Conservation (phyloP, 92 coral and sea anemone genomes). For the Actinostola sp. region DNA sequence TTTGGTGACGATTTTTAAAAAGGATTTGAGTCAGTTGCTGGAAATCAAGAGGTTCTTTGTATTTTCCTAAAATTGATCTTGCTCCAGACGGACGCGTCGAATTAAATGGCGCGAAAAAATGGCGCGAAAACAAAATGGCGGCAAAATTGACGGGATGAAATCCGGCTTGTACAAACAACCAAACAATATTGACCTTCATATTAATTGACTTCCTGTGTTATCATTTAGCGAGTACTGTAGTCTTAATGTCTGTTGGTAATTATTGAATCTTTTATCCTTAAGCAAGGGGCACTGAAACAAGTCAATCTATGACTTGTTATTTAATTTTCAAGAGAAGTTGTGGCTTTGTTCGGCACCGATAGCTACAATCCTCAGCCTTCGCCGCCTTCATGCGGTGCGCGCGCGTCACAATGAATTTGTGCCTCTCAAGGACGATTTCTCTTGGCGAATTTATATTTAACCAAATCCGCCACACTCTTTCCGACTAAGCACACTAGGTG, state of each 20-base stretch:
- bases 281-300: not conserved
- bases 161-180: not conserved
- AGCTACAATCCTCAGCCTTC: too few relatives aligned
- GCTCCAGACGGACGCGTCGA: not conserved
- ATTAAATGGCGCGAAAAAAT: not conserved
- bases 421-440: too few relatives aligned
- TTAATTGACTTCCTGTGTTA: not conserved
- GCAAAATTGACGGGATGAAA: slow-evolving; percentile 9
- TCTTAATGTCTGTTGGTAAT: not conserved
- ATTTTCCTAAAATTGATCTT: not conserved
- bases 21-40: not conserved
- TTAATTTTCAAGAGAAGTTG: not conserved
- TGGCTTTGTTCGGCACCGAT: not conserved
- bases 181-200: not conserved
- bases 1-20: not conserved
- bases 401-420: too few relatives aligned
- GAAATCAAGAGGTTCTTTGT: not conserved
- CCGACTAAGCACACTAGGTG: not conserved
- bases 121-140: slow-evolving; percentile 1
- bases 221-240: not conserved
- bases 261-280: not conserved
- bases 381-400: too few relatives aligned
- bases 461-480: not conserved
- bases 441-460: too few relatives aligned
- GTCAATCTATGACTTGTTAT: not conserved